Percentiles rank a stretch among this genome's conserved stretches.
phyloP scores from a whole-genome alignment of 2,888 invertebrate genomes.

The Troglohyphantes excavatus region DNA sequence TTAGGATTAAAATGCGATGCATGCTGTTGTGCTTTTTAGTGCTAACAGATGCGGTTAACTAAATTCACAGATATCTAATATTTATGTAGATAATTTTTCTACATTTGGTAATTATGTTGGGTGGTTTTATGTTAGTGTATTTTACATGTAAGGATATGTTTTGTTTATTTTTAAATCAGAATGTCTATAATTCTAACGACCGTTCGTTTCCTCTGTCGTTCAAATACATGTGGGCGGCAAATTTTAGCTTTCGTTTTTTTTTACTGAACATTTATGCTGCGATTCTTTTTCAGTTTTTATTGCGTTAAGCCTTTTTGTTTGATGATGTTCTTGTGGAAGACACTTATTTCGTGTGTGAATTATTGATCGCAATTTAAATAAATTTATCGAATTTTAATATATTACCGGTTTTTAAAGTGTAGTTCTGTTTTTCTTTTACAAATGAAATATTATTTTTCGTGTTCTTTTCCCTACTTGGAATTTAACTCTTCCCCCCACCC shows the following conservation, averaged over 20 bases:
- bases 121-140: neutral
- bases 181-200: neutral
- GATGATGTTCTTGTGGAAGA: too few relatives aligned
- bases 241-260: neutral
- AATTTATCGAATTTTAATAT: too few relatives aligned
- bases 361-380: too few relatives aligned
- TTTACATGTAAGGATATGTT: neutral
- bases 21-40: conserved; percentile 14
- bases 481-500: too few relatives aligned
- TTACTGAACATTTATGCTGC: too few relatives aligned
- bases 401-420: too few relatives aligned
- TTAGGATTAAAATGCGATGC: conserved; percentile 48
- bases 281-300: too few relatives aligned
- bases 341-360: too few relatives aligned
- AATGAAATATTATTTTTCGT: too few relatives aligned
- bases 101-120: neutral
- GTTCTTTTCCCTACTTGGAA: too few relatives aligned
- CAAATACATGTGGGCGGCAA: neutral
- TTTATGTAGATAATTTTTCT: neutral
- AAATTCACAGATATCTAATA: neutral
- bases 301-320: too few relatives aligned
- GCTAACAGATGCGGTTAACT: conserved; percentile 17
- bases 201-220: neutral
- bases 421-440: too few relatives aligned
- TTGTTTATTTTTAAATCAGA: neutral